Percentiles rank a stretch among this genome's conserved stretches.
Evolutionary conservation across 2,113 vertebrate species (phyloP).

Genomic region (Siphamia tubifer): DNA sequence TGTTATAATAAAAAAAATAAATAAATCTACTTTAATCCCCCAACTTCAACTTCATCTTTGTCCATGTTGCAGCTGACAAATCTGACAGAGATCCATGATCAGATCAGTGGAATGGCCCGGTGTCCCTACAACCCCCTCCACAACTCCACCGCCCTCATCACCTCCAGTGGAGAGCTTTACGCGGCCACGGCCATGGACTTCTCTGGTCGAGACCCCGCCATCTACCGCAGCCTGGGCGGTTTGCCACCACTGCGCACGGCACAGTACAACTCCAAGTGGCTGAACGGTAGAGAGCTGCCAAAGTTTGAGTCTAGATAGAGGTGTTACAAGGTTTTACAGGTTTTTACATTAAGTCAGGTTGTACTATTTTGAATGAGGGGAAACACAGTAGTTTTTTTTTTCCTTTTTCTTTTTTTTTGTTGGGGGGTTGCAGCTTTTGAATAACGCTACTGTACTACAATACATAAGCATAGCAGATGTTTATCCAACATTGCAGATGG

Average conservation of each 20-base stretch:
- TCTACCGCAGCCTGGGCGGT: constrained; percentile 92
- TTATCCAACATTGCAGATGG: constrained; percentile 6
- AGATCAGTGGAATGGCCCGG: constrained; percentile 98
- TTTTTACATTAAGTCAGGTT: too few species aligned
- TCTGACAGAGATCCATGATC: constrained; percentile 93
- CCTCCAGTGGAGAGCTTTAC: constrained; percentile 92
- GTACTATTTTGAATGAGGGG: too few species aligned
- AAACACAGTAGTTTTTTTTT: background rate
- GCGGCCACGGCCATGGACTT: constrained; percentile 98
- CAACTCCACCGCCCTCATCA: constrained; percentile 97
- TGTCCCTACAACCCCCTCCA: constrained; percentile 97
- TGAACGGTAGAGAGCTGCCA: constrained; percentile 84
- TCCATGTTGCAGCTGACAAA: constrained; percentile 84
- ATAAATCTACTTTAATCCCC: background rate
- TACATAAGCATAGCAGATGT: constrained; percentile 8
- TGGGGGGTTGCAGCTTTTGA: too few species aligned
- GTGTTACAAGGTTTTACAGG: background rate
- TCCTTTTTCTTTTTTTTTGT: too few species aligned
- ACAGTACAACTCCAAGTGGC: constrained; percentile 99
- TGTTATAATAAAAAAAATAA: background rate
- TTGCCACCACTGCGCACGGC: constrained; percentile 94
- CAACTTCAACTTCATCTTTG: background rate
- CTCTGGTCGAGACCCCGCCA: constrained; percentile 94
- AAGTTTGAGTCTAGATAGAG: background rate
- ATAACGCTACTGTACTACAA: background rate